Evolutionary conservation across 1,140 invertebrate genomes (phyloP).

Genomic region (Paralvinella palmiformis): DNA sequence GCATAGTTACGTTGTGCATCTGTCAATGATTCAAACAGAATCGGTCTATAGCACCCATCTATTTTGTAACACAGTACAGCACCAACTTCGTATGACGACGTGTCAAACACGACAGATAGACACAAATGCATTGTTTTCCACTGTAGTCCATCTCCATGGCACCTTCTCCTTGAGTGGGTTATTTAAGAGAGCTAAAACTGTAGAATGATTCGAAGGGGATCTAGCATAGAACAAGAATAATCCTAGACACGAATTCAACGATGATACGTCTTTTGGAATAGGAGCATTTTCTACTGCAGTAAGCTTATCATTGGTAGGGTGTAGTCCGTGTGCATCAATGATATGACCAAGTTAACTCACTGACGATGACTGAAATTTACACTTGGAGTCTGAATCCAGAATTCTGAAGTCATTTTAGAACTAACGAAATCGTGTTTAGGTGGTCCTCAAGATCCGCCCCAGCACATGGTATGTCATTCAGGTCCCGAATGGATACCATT

Average conservation of each 20-base stretch:
- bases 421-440: neutral
- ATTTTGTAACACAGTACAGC: neutral
- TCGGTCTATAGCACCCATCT: neutral
- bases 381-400: no score
- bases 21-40: neutral
- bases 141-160: neutral
- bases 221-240: neutral
- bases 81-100: neutral
- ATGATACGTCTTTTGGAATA: neutral
- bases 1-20: no score
- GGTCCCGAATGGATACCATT: neutral
- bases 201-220: neutral
- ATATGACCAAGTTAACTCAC: neutral
- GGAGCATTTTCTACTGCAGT: neutral
- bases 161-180: neutral
- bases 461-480: neutral
- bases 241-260: neutral
- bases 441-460: neutral
- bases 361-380: no score
- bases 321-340: neutral
- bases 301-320: neutral
- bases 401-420: neutral
- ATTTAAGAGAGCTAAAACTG: neutral
- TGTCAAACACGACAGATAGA: neutral
- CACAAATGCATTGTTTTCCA: neutral